Percentiles rank a stretch among this genome's conserved stretches.
Evolutionary conservation across 2,888 invertebrate species (phyloP).

Genomic region (Drosophila algonquin): DNA sequence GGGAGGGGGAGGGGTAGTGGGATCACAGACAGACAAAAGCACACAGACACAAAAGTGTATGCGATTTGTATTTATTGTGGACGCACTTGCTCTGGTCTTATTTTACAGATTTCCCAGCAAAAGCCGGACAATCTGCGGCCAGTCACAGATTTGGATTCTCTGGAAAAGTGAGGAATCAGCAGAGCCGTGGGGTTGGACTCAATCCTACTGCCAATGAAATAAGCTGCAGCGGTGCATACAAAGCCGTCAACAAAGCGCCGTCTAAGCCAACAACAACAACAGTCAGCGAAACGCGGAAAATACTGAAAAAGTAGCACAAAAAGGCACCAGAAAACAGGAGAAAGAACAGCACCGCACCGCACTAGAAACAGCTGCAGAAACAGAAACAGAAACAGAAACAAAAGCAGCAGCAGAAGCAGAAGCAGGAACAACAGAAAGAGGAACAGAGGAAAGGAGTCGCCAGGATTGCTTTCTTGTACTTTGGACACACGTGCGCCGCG

Average conservation of each 20-base stretch:
- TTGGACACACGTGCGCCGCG: constrained; percentile 76
- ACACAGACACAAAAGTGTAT: constrained; percentile 56
- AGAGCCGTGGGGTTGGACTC: constrained; percentile 13
- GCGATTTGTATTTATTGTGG: constrained; percentile 68
- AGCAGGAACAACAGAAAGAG: constrained; percentile 20
- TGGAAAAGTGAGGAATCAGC: constrained; percentile 65
- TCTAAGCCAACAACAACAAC: constrained; percentile 50
- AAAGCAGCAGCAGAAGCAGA: constrained; percentile 1
- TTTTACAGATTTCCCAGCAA: constrained; percentile 69
- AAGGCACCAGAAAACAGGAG: background rate
- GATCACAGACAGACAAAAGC: constrained; percentile 15
- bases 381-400: constrained; percentile 18
- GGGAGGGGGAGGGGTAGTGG: no score
- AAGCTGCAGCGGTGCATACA: constrained; percentile 60
- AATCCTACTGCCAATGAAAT: constrained; percentile 67
- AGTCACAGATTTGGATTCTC: constrained; percentile 65
- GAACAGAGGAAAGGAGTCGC: constrained; percentile 37
- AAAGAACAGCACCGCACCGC: background rate
- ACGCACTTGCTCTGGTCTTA: constrained; percentile 39
- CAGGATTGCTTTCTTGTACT: constrained; percentile 80
- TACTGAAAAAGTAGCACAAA: background rate
- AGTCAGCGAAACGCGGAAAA: background rate
- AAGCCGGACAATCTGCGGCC: constrained; percentile 53
- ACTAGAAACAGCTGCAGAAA: constrained; percentile 17
- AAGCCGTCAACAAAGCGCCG: constrained; percentile 61